Evolutionary conservation across 2,113 vertebrate genomes (phyloP).

Genomic region (Meles meles): DNA sequence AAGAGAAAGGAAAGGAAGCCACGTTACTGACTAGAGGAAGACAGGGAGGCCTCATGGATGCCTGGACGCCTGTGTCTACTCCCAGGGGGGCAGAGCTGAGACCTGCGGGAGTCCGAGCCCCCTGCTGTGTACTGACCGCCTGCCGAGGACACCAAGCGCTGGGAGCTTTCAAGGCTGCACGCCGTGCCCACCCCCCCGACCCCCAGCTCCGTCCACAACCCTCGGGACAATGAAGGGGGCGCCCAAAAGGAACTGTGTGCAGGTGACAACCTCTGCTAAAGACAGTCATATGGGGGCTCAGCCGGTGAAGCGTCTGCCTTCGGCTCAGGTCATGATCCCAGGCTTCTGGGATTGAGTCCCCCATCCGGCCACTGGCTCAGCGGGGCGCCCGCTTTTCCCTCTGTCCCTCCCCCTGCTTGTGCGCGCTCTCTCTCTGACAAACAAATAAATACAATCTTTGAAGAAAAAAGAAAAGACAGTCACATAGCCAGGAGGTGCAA

Average conservation of each 20-base stretch:
- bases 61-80: fast-evolving
- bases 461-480: background rate
- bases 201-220: fast-evolving
- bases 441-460: background rate
- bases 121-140: fast-evolving
- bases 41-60: fast-evolving
- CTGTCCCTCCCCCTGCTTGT: background rate
- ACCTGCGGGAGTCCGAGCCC: fast-evolving
- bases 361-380: fast-evolving
- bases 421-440: background rate
- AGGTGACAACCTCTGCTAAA: too few relatives aligned
- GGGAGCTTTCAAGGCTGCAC: background rate
- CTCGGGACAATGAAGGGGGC: too few relatives aligned
- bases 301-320: too few relatives aligned
- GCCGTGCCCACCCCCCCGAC: fast-evolving
- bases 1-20: too few relatives aligned
- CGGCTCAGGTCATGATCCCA: background rate
- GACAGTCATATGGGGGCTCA: background rate
- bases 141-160: fast-evolving
- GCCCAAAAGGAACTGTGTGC: background rate
- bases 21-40: fast-evolving
- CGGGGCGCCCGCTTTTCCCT: background rate
- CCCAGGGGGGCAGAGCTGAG: fast-evolving
- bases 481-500: too few relatives aligned
- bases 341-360: too few relatives aligned